Evolutionary conservation across 2,888 invertebrate species (phyloP), one percentile per base, ranked within the genome.

Genomic region (Napeogenes inachia): DNA sequence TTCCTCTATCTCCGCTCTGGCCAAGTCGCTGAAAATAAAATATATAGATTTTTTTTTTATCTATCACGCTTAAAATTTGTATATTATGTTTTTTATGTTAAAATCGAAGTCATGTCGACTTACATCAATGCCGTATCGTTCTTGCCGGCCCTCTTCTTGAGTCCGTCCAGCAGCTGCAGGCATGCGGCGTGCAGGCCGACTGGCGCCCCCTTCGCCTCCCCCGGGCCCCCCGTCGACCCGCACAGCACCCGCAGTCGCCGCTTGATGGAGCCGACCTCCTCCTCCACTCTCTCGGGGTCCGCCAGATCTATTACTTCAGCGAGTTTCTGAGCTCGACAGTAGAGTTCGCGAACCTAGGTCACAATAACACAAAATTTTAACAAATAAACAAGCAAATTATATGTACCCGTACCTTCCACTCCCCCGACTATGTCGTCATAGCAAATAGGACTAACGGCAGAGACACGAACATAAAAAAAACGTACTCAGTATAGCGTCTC

Each of bases 1-100:
- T 60, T 90, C 92, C 30, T 85, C 84, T 80, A 95, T 92, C 80
- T 96, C 95, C 56, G 91, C 87, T 72, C 93, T 92, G 0, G 94
- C 92, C 71, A 94, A 91, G 68, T 92, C 91, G 65, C 94, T 94
- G 80, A 3, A 50, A 50, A 30, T 3, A 42, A 21, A 21, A 21
- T 21, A 1, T 21, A 1, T 21, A 21, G 21, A 21, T 1, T 21
- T 21, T 21, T 21, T 21, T 1, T 21, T 21, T 21, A 21, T 21
- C 21, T 1, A 21, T 21, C 21, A 21, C 21, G 21, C 21, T 21
- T 21, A 47, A 21, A 21, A 21, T 21, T 21, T 21, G 21, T 21
- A 21, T 21, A 1, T 21, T 21, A 21, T 21, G 21, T 21, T 21
- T 21, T 21, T 21, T 21, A 21, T 21, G 21, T 1, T 21, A 21